Percentiles rank a stretch among this genome's conserved stretches.
These are phyloP conservation scores for Dascyllus trimaculatus DNA, from an alignment of 2,113 vertebrate genomes.

Conservation along the genomic window DNA sequence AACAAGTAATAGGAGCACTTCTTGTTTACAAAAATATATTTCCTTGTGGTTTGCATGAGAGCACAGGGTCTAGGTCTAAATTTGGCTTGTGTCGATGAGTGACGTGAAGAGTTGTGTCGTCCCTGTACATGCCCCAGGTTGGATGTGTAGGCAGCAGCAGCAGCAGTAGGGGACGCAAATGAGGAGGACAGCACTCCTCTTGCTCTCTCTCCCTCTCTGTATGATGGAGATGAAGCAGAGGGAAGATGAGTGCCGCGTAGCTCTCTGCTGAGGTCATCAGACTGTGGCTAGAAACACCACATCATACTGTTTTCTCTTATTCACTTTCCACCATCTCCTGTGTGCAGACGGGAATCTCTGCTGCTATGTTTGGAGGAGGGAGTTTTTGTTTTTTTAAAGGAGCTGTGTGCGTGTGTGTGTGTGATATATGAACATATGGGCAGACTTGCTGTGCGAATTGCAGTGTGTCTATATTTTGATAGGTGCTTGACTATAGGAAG, in stretches of 20 bases:
- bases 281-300: conserved; percentile 50
- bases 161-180: conserved; percentile 43
- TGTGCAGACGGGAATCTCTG: conserved; percentile 24
- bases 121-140: conserved; percentile 68
- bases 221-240: conserved; percentile 24
- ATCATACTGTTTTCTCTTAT: conserved; percentile 44
- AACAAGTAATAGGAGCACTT: not conserved
- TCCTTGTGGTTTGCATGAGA: conserved; percentile 28
- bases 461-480: conserved; percentile 10
- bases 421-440: not conserved
- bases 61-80: conserved; percentile 38
- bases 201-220: conserved; percentile 2
- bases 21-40: conserved; percentile 3
- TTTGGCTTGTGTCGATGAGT: conserved; percentile 61
- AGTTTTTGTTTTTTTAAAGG: not conserved
- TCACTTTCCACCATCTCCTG: conserved; percentile 25
- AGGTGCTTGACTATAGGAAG: conserved; percentile 6
- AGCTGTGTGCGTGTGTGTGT: not conserved
- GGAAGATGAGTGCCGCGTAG: conserved; percentile 45
- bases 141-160: conserved; percentile 54
- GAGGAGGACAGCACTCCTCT: conserved; percentile 40
- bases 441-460: not conserved
- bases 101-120: conserved; percentile 75
- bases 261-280: conserved; percentile 72
- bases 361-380: conserved; percentile 31